A percentile compares a stretch with the other conserved stretches of the same genome.
Evolutionary conservation across 2,888 invertebrate species (phyloP).

Genomic region (Anagyrus pseudococci): DNA sequence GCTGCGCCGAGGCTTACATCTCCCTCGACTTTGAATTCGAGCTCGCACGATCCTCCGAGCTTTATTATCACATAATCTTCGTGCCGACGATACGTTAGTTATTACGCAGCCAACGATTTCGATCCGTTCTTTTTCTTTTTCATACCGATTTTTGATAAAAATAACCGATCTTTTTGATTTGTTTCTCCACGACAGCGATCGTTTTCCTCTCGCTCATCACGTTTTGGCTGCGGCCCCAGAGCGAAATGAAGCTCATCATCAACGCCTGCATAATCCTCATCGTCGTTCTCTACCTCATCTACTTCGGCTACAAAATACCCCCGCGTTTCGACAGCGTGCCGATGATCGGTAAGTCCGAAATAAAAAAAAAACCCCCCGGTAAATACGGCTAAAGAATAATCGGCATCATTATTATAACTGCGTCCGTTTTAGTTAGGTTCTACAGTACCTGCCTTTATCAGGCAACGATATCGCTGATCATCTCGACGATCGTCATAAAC

Average conservation of each 20-base stretch:
- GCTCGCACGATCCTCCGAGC: conserved; percentile 66
- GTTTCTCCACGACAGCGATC: conserved; percentile 67
- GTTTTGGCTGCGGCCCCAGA: conserved; percentile 73
- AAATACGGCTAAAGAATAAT: too few relatives aligned
- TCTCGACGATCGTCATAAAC: conserved; percentile 66
- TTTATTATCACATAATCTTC: conserved; percentile 69
- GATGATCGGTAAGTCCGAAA: conserved; percentile 67
- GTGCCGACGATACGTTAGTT: conserved; percentile 68
- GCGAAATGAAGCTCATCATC: conserved; percentile 71
- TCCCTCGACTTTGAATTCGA: conserved; percentile 64
- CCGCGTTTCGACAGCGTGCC: conserved; percentile 66
- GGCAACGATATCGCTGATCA: conserved; percentile 64
- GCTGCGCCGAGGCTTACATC: conserved; percentile 67
- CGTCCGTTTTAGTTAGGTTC: conserved; percentile 65
- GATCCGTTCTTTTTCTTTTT: too few relatives aligned
- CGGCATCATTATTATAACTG: too few relatives aligned
- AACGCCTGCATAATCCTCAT: conserved; percentile 69
- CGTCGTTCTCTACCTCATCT: conserved; percentile 69
- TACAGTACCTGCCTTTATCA: conserved; percentile 65
- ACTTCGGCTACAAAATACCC: conserved; percentile 69
- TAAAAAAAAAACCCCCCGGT: too few relatives aligned
- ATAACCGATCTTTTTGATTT: conserved; percentile 4
- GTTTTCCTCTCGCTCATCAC: conserved; percentile 68
- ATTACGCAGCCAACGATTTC: too few relatives aligned
- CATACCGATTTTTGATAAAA: too few relatives aligned